Evolutionary conservation across 1,140 invertebrate species (phyloP), one percentile per base, ranked within the genome.

Genomic region (Polypedilum pembai): DNA sequence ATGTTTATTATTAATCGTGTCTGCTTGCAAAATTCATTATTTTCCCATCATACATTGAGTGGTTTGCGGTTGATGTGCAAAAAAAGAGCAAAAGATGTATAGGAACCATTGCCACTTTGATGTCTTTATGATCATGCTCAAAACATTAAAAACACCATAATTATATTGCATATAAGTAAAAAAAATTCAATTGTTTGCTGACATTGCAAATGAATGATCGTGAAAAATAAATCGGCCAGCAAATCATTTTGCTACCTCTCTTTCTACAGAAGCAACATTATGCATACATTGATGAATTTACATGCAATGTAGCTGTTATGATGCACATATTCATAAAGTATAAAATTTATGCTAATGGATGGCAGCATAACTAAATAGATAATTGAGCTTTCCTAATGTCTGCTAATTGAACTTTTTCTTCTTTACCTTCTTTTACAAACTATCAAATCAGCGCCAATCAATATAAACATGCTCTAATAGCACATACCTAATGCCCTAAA

Each of bases 151-250:
- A 56, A n/a, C 8, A 56, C 45, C 12, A 56, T n/a, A 56, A 56
- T 56, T 56, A n/a, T 15, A 56, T 56, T 33, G 24, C 24, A 33
- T 33, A 33, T 33, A 33, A 3, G 5, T 5, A 33, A 3, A 33
- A 33, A 33, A 33, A 33, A 56, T 56, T 56, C 45, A 56, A 56
- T 56, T 56, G 45, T 56, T 56, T n/a, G 45, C 45, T 56, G 45
- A 56, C 45, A 56, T 56, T 56, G 45, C n/a, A 56, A 15, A 56
- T n/a, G 4, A 56, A 56, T 56, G 45, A 56, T 56, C 45, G 45
- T 56, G 45, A 56, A 56, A 56, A 56, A n/a, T 15, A 15, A 56
- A 56, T 56, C 45, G 45, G n/a, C 45, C 45, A 56, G n/a, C 45
- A n/a, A 56, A 56, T n/a, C 45, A 56, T 56, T 15, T n/a, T 56